phyloP scores from a whole-genome alignment of 2,113 vertebrate species.

The Rhea pennata region DNA sequence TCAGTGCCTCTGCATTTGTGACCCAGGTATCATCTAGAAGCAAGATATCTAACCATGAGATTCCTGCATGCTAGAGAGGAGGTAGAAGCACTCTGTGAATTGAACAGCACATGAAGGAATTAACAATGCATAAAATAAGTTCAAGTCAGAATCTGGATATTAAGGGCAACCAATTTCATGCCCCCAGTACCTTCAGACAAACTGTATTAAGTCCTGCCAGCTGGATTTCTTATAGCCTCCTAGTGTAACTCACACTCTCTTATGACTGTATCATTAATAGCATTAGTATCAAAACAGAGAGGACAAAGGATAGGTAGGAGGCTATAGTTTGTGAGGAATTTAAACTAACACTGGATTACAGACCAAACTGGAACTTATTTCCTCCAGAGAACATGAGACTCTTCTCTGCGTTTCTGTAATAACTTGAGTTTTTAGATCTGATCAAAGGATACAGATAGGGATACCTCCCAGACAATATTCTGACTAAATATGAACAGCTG shows the following conservation, averaged over 20 bases:
- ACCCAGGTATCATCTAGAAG: not conserved
- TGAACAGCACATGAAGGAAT: not conserved
- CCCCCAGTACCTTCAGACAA: not conserved
- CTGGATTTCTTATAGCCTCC: not conserved
- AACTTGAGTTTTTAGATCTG: not conserved
- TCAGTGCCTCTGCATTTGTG: rapidly evolving
- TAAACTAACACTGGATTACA: not conserved
- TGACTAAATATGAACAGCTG: not conserved
- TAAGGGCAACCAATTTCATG: constrained; percentile 3
- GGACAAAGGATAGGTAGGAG: not conserved
- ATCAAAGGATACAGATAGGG: not conserved
- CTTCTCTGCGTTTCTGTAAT: not conserved
- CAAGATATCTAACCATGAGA: not conserved
- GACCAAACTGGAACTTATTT: not conserved
- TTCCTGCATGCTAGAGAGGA: not conserved
- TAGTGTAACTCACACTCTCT: not conserved
- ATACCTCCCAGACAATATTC: not conserved
- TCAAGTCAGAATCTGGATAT: constrained; percentile 8
- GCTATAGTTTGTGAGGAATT: not conserved
- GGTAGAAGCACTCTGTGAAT: not conserved
- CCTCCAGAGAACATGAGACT: not conserved
- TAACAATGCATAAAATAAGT: not conserved
- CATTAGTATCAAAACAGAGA: not conserved
- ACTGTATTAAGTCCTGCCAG: not conserved
- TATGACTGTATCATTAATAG: not conserved